Conservation (phyloP, 2,888 invertebrate genomes). For the Morinoia aosen region DNA sequence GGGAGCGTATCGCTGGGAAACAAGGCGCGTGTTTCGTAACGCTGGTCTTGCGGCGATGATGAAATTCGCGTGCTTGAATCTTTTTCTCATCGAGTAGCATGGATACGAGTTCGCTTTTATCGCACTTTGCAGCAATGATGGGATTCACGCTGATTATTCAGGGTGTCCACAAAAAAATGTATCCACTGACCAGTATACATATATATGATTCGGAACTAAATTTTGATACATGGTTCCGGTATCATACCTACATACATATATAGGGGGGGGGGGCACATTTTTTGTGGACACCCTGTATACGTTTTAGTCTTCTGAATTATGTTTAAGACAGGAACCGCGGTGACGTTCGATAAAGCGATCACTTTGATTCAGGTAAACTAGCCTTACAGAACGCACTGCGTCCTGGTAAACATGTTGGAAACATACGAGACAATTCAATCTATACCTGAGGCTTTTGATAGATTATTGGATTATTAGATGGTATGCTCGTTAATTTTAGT, state of each 20-base stretch:
- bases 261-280: no score
- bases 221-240: no score
- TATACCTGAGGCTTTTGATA: no score
- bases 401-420: not conserved
- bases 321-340: not conserved
- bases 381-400: not conserved
- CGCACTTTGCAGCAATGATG: not conserved
- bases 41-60: not conserved
- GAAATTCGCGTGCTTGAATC: not conserved
- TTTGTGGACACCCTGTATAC: no score
- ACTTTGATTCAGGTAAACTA: not conserved
- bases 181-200: no score
- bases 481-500: no score
- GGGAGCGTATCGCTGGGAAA: not conserved
- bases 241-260: no score
- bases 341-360: not conserved
- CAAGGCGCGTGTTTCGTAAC: not conserved
- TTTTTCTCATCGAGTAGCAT: not conserved
- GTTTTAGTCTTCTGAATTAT: no score
- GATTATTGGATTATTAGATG: no score
- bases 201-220: no score
- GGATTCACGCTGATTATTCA: not conserved
- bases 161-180: no score
- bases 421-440: not conserved
- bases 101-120: not conserved